Conservation (phyloP, 2,113 vertebrate species). For the Erinaceus europaeus region DNA sequence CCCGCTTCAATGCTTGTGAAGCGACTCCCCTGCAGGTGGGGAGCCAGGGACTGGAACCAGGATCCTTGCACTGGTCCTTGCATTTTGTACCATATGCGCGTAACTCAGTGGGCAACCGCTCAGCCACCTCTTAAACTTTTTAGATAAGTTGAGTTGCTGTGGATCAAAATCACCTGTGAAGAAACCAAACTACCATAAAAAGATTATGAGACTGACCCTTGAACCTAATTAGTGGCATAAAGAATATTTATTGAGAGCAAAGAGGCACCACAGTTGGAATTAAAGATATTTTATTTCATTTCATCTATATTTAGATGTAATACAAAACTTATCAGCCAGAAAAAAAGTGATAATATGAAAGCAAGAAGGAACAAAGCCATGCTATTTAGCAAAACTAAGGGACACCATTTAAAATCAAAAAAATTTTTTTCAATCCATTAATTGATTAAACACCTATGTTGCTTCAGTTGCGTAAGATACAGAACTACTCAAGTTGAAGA, state of each 20-base stretch:
- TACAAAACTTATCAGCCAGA: slow-evolving; percentile 17
- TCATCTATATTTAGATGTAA: slow-evolving; percentile 20
- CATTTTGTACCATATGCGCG: too few species aligned
- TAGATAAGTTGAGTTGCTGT: neutral
- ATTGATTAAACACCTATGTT: neutral
- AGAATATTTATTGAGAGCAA: neutral
- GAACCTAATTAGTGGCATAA: neutral
- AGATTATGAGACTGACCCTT: neutral
- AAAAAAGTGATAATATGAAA: neutral
- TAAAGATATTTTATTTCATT: slow-evolving; percentile 55
- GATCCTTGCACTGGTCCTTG: too few species aligned
- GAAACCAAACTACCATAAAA: neutral
- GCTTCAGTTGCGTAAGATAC: neutral
- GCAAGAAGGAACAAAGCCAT: neutral
- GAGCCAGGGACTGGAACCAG: too few species aligned
- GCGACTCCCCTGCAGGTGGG: too few species aligned
- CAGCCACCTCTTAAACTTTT: neutral
- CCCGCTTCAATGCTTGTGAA: too few species aligned
- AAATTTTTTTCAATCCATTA: too few species aligned
- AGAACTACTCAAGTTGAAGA: neutral
- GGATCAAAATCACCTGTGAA: neutral
- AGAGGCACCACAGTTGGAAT: neutral
- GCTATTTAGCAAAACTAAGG: neutral
- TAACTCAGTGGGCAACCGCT: too few species aligned
- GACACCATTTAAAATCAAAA: too few species aligned